phyloP scores from a whole-genome alignment of 2,888 invertebrate genomes.

The Zaprionus obscuricornis region DNA sequence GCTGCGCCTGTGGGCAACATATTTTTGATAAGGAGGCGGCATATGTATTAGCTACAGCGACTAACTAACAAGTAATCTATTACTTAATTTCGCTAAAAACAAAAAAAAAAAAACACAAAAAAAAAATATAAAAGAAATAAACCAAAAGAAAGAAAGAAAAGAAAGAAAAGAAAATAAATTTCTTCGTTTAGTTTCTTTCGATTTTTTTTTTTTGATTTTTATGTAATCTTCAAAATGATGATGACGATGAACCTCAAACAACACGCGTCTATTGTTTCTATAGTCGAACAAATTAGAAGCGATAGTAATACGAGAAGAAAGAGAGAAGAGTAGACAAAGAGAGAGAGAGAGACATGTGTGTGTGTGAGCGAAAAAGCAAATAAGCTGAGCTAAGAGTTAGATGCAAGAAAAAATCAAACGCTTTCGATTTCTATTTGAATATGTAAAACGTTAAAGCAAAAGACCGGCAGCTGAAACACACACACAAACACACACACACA shows the following conservation, averaged over 20 bases:
- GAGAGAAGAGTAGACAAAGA: not conserved
- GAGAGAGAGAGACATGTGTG: not conserved
- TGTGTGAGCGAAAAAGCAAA: no score
- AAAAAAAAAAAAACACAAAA: constrained; percentile 29
- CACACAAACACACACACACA: constrained; percentile 6
- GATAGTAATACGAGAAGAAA: not conserved
- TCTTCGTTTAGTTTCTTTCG: constrained; percentile 28
- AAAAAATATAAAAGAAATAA: constrained; percentile 24
- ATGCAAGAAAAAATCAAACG: constrained; percentile 61
- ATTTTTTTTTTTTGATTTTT: constrained; percentile 42
- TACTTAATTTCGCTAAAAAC: constrained; percentile 68
- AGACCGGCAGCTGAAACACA: constrained; percentile 59
- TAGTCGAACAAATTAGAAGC: constrained; percentile 65
- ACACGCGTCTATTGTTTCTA: constrained; percentile 58
- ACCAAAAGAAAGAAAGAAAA: constrained; percentile 31
- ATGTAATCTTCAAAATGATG: constrained; percentile 52
- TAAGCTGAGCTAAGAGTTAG: no score
- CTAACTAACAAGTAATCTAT: constrained; percentile 43
- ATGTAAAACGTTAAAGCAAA: constrained; percentile 57
- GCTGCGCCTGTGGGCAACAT: no score
- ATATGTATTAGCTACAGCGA: no score
- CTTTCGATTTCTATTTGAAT: constrained; percentile 78
- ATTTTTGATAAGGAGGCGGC: no score
- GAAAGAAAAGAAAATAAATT: constrained; percentile 14
- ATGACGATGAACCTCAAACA: not conserved